A percentile compares a stretch with the other conserved stretches of the same genome.
These are phyloP conservation scores for Hippopotamus amphibius DNA, from an alignment of 2,113 vertebrate genomes.

Conservation along the genomic window DNA sequence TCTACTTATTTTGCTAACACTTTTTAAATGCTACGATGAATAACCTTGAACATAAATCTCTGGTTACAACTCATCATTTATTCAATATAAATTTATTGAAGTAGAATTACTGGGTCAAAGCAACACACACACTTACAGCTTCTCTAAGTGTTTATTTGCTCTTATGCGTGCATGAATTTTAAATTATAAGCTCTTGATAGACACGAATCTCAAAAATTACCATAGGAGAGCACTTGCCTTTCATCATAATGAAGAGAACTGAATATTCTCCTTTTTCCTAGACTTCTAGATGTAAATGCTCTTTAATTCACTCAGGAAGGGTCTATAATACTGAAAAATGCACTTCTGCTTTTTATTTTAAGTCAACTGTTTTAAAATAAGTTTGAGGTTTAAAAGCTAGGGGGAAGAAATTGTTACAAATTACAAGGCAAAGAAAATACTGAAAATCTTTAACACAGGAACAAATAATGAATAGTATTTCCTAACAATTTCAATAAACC, in stretches of 20 bases:
- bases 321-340: slow-evolving; percentile 9
- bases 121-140: neutral
- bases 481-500: slow-evolving; percentile 15
- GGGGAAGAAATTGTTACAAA: neutral
- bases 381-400: slow-evolving; percentile 30
- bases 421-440: slow-evolving; percentile 38
- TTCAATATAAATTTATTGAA: slow-evolving; percentile 18
- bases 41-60: slow-evolving; percentile 18
- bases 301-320: slow-evolving; percentile 26
- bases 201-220: neutral
- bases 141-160: neutral
- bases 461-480: slow-evolving; percentile 17
- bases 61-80: neutral
- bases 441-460: slow-evolving; percentile 5
- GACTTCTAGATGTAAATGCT: neutral
- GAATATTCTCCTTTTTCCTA: neutral
- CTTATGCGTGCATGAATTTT: slow-evolving; percentile 19
- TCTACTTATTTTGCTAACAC: slow-evolving; percentile 26
- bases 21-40: slow-evolving; percentile 16
- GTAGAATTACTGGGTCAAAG: neutral
- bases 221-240: slow-evolving; percentile 9
- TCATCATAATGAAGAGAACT: slow-evolving; percentile 36
- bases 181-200: neutral
- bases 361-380: neutral
- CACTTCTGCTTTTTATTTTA: slow-evolving; percentile 41